These are phyloP conservation scores for Chrysopilus asiliformis DNA, from an alignment of 2,888 invertebrate species.

Conservation along the genomic window DNA sequence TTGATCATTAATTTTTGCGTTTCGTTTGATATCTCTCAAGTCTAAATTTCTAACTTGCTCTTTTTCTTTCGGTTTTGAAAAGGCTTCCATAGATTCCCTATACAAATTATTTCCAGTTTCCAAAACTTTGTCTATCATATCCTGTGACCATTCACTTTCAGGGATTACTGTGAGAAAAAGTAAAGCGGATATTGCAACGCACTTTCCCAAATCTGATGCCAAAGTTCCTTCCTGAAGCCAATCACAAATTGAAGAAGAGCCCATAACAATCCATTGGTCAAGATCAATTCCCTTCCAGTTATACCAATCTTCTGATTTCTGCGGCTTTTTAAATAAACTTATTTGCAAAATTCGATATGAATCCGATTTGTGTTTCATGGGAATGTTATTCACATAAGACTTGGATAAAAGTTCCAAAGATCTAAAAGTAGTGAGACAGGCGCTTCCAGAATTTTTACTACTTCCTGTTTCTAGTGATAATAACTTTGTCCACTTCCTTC, in stretches of 20 bases:
- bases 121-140: constrained; percentile 13
- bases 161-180: constrained; percentile 5
- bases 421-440: constrained; percentile 33
- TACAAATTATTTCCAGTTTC: constrained; percentile 9
- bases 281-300: constrained; percentile 24
- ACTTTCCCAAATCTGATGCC: constrained; percentile 7
- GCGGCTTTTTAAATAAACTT: constrained; percentile 25
- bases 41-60: not conserved
- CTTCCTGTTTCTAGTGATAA: constrained; percentile 9
- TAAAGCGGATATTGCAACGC: constrained; percentile 11
- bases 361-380: constrained; percentile 21
- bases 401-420: constrained; percentile 28
- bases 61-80: not conserved
- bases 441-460: constrained; percentile 21
- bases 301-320: constrained; percentile 27
- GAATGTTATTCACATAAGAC: constrained; percentile 31
- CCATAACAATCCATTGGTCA: constrained; percentile 32
- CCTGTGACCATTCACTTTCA: constrained; percentile 11
- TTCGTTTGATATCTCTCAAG: not conserved
- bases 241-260: constrained; percentile 22
- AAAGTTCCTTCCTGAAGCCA: constrained; percentile 10
- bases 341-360: constrained; percentile 29
- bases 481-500: constrained; percentile 17
- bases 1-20: not conserved
- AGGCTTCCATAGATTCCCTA: not conserved